These are phyloP conservation scores for Plebejus anna DNA, from an alignment of 2,888 invertebrate genomes.

Conservation along the genomic window DNA sequence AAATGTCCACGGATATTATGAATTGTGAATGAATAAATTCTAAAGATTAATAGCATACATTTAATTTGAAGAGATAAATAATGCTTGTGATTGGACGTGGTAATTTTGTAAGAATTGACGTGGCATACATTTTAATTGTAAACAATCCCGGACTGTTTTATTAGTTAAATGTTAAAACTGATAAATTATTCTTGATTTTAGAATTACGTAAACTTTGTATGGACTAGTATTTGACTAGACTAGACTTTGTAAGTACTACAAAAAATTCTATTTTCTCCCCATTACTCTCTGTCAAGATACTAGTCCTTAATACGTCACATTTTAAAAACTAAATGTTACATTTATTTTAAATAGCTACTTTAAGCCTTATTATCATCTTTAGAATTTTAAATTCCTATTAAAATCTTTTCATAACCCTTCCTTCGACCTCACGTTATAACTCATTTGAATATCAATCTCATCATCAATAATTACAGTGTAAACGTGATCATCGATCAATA, in stretches of 20 bases:
- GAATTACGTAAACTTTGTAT: not conserved
- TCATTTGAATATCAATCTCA: constrained; percentile 21
- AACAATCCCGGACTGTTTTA: not conserved
- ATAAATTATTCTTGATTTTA: not conserved
- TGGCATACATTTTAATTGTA: not conserved
- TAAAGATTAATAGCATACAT: not conserved
- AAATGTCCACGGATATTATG: constrained; percentile 15
- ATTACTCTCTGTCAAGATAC: no score
- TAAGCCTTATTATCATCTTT: not conserved
- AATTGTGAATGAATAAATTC: constrained; percentile 13
- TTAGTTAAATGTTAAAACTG: not conserved
- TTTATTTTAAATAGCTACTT: not conserved
- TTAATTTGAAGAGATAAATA: constrained; percentile 8
- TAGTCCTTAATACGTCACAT: no score
- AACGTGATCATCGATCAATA: constrained; percentile 18
- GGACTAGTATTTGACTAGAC: no score
- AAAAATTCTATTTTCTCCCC: no score
- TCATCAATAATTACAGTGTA: constrained; percentile 7
- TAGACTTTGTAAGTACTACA: no score
- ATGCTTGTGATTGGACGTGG: not conserved
- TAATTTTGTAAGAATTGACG: not conserved
- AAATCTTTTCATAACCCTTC: not conserved
- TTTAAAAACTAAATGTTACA: no score
- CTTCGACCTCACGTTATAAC: not conserved
- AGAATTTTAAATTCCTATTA: not conserved